Conservation (phyloP, 2,797 vertebrate genomes). For the Rachycentron canadum region DNA sequence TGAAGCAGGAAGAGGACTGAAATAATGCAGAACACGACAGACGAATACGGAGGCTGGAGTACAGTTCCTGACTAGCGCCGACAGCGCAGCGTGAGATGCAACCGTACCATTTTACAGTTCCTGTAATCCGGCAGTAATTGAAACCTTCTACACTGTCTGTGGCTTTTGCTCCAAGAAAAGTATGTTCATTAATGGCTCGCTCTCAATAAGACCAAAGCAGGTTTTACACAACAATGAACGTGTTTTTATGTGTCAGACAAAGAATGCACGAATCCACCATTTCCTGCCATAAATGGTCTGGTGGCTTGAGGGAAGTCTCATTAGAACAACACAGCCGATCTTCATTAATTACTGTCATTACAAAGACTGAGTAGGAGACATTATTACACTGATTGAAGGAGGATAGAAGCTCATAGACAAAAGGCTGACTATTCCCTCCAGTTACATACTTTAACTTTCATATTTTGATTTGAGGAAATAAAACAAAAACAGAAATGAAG, state of each 20-base stretch:
- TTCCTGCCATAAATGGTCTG: constrained; percentile 82
- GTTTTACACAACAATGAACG: constrained; percentile 73
- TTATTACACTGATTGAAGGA: constrained; percentile 24
- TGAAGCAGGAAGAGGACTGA: constrained; percentile 28
- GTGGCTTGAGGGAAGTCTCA: constrained; percentile 72
- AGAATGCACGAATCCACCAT: constrained; percentile 72
- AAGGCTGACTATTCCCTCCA: constrained; percentile 9
- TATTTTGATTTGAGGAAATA: constrained; percentile 18
- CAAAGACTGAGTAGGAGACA: constrained; percentile 30
- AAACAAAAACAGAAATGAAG: background rate
- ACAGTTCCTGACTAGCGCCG: constrained; percentile 19
- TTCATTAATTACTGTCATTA: constrained; percentile 76
- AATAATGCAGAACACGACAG: background rate
- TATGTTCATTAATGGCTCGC: constrained; percentile 65
- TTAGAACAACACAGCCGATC: constrained; percentile 74
- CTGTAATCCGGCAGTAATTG: constrained; percentile 74
- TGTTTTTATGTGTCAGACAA: constrained; percentile 77
- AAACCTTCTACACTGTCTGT: constrained; percentile 67
- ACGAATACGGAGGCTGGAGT: background rate
- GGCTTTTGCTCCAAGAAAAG: constrained; percentile 54
- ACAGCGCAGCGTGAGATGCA: constrained; percentile 51
- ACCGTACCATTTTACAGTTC: constrained; percentile 71
- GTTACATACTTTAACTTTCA: constrained; percentile 15
- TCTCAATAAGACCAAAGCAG: constrained; percentile 61
- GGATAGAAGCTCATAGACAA: constrained; percentile 18